Evolutionary conservation across 2,888 invertebrate species (phyloP), one percentile per base, ranked within the genome.

Genomic region (Melangyna quadrimaculata): DNA sequence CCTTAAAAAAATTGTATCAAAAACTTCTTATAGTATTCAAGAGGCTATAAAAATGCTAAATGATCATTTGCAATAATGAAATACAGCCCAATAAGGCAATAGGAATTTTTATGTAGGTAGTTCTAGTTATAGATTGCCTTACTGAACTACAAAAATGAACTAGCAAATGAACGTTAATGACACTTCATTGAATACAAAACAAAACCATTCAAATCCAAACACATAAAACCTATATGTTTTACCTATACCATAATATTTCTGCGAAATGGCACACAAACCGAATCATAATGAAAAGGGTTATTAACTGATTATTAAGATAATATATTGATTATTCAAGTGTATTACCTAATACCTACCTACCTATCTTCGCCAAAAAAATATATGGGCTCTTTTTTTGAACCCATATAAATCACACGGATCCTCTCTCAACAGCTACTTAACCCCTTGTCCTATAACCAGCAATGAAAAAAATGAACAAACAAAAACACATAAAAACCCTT

Each of bases 381-480:
- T 29, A 32, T 27, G 27, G 53, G 51, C 22, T 51, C 19, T 29
- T 22, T 17, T n/a, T 22, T n/a, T 51, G n/a, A 22, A 24, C 51
- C 48, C 67, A 67, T 51, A 51, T 78, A 70, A 83, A 78, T 83
- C 79, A 79, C 57, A 57, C 8, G 55, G 22, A 61, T 53, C 55
- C 83, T 83, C 83, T 83, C 40, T 83, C 63, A 48, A 40, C 73
- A 32, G 78, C 74, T 37, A 83, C 83, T 83, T 78, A 74, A 78
- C 78, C 83, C 82, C 82, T 82, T 72, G 53, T 72, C 32, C 40
- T 27, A 40, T 77, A 22, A 78, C 72, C 19, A 63, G 17, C 57
- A 29, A 9, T 29, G 0, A 27, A 12, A 40, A 48, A 71, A 71
- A n/a, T n/a, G n/a, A n/a, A n/a, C n/a, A n/a, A n/a, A n/a, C n/a